Conservation (phyloP, 1,140 invertebrate genomes). For the Trichonephila inaurata region DNA sequence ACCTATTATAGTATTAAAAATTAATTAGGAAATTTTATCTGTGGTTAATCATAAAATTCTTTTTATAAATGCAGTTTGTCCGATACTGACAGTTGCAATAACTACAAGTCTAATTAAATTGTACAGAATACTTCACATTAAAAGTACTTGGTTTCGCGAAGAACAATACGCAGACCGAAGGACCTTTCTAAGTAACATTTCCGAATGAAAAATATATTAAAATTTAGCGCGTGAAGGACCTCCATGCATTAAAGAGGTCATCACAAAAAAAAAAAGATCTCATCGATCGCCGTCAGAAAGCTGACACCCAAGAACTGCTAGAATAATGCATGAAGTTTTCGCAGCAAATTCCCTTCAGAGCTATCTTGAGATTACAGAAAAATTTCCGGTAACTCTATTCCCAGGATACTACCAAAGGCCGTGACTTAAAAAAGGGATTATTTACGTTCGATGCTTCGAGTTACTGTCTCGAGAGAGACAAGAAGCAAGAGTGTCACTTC, state of each 20-base stretch:
- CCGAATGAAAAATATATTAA: background rate
- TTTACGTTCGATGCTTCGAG: conserved; percentile 27
- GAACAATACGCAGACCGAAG: too few relatives aligned
- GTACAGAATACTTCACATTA: too few relatives aligned
- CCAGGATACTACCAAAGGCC: conserved; percentile 10
- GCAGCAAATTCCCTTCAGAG: conserved; percentile 10
- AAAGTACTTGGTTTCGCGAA: too few relatives aligned
- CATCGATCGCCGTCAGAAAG: conserved; percentile 2
- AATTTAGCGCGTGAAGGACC: background rate
- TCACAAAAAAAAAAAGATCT: background rate
- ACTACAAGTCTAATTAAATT: too few relatives aligned
- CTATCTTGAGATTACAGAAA: conserved; percentile 39
- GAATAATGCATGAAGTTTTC: conserved; percentile 51
- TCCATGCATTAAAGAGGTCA: background rate
- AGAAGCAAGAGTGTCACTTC: background rate
- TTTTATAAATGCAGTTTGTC: too few relatives aligned
- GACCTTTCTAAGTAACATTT: background rate
- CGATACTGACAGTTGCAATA: too few relatives aligned
- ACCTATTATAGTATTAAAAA: too few relatives aligned
- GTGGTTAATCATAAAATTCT: too few relatives aligned
- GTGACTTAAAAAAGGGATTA: conserved; percentile 14
- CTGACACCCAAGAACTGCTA: conserved; percentile 11
- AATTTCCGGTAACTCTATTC: conserved; percentile 49
- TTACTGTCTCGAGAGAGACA: conserved; percentile 35
- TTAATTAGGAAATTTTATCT: too few relatives aligned